Evolutionary conservation across 2,888 invertebrate species (phyloP).

Genomic region (Rapana venosa): DNA sequence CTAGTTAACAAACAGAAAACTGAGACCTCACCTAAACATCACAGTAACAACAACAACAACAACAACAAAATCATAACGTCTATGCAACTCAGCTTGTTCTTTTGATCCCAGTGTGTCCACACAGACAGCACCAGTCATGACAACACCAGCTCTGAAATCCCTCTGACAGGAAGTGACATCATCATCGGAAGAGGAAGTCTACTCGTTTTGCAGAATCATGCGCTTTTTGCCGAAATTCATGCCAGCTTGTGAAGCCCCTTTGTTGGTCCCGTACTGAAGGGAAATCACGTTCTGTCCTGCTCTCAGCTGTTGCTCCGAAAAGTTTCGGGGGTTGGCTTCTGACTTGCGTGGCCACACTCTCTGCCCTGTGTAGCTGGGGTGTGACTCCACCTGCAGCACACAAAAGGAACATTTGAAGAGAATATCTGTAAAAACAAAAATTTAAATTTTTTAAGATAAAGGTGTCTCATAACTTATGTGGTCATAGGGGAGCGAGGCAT

Average conservation of each 20-base stretch:
- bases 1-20: not conserved
- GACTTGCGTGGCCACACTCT: slow-evolving; percentile 97
- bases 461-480: too few relatives aligned
- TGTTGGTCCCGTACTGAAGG: slow-evolving; percentile 89
- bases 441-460: not conserved
- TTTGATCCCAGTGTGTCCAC: not conserved
- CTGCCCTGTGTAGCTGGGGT: slow-evolving; percentile 62
- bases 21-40: not conserved
- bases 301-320: slow-evolving; percentile 94
- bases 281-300: slow-evolving; percentile 96
- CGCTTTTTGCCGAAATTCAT: slow-evolving; percentile 83
- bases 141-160: not conserved
- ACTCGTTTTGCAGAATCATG: slow-evolving; percentile 64
- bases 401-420: not conserved
- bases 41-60: not conserved
- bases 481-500: too few relatives aligned
- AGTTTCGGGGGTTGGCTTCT: slow-evolving; percentile 94
- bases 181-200: not conserved
- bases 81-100: slow-evolving; percentile 9
- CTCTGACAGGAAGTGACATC: not conserved
- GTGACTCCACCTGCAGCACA: slow-evolving; percentile 58
- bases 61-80: not conserved
- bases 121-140: not conserved
- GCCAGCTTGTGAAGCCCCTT: slow-evolving; percentile 97
- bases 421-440: not conserved